phyloP scores from a whole-genome alignment of 2,797 vertebrate species.

The Sebastes steindachneri region DNA sequence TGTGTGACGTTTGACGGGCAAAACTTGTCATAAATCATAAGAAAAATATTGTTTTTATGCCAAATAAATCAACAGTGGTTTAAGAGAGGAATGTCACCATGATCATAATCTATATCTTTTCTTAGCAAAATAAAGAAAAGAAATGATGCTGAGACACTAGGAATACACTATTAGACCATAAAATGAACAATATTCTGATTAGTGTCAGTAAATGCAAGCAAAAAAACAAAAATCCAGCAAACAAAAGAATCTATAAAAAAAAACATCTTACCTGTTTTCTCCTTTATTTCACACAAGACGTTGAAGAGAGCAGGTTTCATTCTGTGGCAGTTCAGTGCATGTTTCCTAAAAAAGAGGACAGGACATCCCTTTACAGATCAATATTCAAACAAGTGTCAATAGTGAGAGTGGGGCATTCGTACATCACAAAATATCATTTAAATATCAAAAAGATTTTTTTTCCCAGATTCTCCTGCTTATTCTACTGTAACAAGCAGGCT shows the following conservation, averaged over 20 bases:
- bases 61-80: not conserved
- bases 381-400: slow-evolving; percentile 69
- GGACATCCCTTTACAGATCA: slow-evolving; percentile 56
- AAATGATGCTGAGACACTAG: not conserved
- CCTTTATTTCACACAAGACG: slow-evolving; percentile 99
- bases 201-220: not conserved
- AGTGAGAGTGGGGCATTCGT: not conserved
- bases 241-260: not conserved
- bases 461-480: not conserved
- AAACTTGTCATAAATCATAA: not conserved
- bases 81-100: not conserved
- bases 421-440: not conserved
- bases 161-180: not conserved
- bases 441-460: not conserved
- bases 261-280: slow-evolving; percentile 93
- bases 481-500: not conserved
- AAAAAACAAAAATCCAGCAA: not conserved
- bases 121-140: not conserved
- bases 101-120: not conserved
- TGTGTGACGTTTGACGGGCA: slow-evolving; percentile 25
- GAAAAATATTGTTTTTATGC: not conserved
- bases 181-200: not conserved
- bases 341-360: slow-evolving; percentile 89
- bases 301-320: slow-evolving; percentile 99
- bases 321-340: slow-evolving; percentile 99